Base-by-base conservation (phyloP, 2,888 invertebrate genomes). In the Podabrus alpinus region DNA sequence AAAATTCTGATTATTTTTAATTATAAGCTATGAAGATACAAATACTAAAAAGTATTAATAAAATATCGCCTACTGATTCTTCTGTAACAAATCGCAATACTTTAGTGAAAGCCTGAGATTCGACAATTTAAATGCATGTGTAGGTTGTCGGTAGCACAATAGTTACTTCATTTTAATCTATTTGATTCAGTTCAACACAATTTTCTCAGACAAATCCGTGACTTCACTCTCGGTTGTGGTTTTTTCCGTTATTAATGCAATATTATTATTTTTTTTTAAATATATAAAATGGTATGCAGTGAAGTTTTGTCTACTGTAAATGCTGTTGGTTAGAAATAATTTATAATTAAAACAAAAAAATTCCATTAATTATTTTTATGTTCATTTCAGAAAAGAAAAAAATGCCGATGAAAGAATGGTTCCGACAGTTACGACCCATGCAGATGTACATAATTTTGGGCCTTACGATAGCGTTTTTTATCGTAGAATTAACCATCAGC, bases 401-500 rank as follows among this genome's bases (percentile, higher is more conserved):
- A 71, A 95, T 95, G 95, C 92, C 94, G 73, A 92, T 94, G 88
- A 95, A 95, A 86, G 92, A 94, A 85, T 92, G 93, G 90, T 89
- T 94, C 75, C 91, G 92, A 80, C 91, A 91, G 86, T 88, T 94
- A 81, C 94, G 93, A 79, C 94, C 95, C 59, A 90, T 93, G 29
- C 94, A 94, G 79, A 87, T 95, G 72, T 93, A 93, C 84, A 85
- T 94, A 81, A 92, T 96, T 72, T 88, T 96, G 80, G 88, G 91
- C 80, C 89, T 96, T 82, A 94, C 95, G 1, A 87, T 92, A 19
- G 90, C 91, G 68, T 94, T 94, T 82, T 97, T 97, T 88, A 87
- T 94, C 79, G 92, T 94, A 3, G 94, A 97, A 84, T 90, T 98
- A 81, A 91, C 94, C 80, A 92, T 95, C 9, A 96, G 97, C 76